Evolutionary conservation across 1,140 invertebrate genomes (phyloP), one percentile per base, ranked within the genome.

Genomic region (Drosophila sturtevanti): DNA sequence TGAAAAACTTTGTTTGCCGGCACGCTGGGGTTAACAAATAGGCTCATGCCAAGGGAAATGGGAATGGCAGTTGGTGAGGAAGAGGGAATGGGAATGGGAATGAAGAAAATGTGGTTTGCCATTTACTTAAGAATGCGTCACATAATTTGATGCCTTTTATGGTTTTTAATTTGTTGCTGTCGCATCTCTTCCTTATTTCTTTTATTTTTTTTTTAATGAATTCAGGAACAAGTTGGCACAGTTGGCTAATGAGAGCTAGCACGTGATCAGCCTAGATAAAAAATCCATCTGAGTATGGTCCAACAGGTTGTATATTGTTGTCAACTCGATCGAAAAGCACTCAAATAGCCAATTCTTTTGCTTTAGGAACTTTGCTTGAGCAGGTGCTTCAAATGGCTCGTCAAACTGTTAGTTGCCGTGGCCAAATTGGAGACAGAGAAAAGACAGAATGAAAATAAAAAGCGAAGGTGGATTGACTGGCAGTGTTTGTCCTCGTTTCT

Each of bases 91-190:
- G n/a, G n/a, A n/a, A 38, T 12, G 41, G 41, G 41, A 48, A 11
- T 16, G 41, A n/a, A n/a, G 9, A 48, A 21, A 21, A 48, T 48
- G 41, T 48, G 41, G 41, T 48, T 48, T 34, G 60, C 72, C 71
- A 65, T 68, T 63, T 66, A 68, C 69, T 65, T 67, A 86, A 61
- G 38, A 67, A 68, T 76, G 84, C 79, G 82, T 76, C 82, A 87
- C 82, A 87, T 86, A 89, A 86, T 86, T 86, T 86, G 79, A 86
- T 86, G 82, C 66, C 84, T 87, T 86, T 86, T 82, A 86, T 86
- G 82, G 82, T 72, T 79, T 89, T 86, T 86, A 87, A 87, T 86
- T 86, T 86, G 84, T 86, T 86, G 84, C 65, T 59, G 72, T 65
- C 70, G 74, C 75, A 62, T 63, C 56, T 68, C 12, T 37, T 59